phyloP scores from a whole-genome alignment of 2,113 vertebrate genomes.

The Osmerus mordax region DNA sequence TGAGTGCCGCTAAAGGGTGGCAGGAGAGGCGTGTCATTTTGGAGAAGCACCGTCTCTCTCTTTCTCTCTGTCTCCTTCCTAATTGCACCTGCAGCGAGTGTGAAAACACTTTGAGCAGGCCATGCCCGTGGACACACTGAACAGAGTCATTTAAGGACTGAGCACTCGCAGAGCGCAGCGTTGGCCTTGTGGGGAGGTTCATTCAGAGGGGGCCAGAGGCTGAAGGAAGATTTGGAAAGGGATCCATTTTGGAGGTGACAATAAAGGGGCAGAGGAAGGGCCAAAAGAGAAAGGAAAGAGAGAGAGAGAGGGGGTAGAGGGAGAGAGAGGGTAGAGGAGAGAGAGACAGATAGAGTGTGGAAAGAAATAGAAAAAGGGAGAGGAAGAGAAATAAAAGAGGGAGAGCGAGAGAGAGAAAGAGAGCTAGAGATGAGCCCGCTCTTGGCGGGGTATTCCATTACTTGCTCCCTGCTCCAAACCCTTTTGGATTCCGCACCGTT shows the following conservation, averaged over 20 bases:
- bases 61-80: conserved; percentile 34
- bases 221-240: background rate
- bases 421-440: conserved; percentile 11
- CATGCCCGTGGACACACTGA: conserved; percentile 22
- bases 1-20: conserved; percentile 21
- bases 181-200: conserved; percentile 30
- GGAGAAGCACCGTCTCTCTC: background rate
- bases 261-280: background rate
- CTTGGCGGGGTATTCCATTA: conserved; percentile 67
- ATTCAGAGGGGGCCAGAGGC: conserved; percentile 1
- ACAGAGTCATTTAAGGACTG: background rate
- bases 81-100: conserved; percentile 56
- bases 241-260: background rate
- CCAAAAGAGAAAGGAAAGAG: background rate
- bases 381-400: background rate
- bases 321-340: too few species aligned
- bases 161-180: conserved; percentile 3
- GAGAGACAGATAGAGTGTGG: background rate
- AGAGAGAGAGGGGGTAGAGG: background rate
- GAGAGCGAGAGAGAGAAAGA: conserved; percentile 10
- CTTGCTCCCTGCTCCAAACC: conserved; percentile 62
- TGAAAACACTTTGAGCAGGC: conserved; percentile 24
- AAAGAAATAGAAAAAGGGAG: conserved; percentile 4
- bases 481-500: conserved; percentile 91
- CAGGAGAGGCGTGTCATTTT: conserved; percentile 19